Evolutionary conservation across 2,888 invertebrate genomes (phyloP), one percentile per base, ranked within the genome.

Genomic region (Aleiodes alternator): DNA sequence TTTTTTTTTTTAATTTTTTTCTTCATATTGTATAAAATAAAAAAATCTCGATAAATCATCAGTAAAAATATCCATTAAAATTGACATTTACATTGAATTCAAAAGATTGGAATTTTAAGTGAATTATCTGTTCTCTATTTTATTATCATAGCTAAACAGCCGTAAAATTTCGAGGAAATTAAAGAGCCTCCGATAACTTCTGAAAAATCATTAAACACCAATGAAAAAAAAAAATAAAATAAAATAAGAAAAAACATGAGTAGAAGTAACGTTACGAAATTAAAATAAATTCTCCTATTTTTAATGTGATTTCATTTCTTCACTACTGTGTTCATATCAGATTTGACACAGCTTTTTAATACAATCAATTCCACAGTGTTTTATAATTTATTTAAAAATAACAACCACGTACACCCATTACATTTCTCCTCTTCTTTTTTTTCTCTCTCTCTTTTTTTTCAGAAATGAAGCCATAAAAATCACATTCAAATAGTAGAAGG

Each of bases 281-380:
- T 56, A 56, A 59, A 71, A 69, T 69, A 57, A 59, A 55, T 51
- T 72, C 51, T 48, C 11, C 12, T 75, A 66, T 61, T 50, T 71
- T 71, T n/a, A 1, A 59, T 31, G 34, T 73, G 16, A 43, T 61
- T 55, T 38, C 48, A 55, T 70, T 11, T 11, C 34, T 43, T 55
- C 59, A 53, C 51, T 55, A 69, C 75, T 53, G 69, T 23, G 23
- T 55, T 73, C 12, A 68, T 59, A 79, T 77, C 79, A 72, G 68
- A 78, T 76, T 43, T 79, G 70, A 59, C 64, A 75, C 59, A 38
- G 34, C 23, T 59, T 38, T 31, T 38, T 31, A 43, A 57, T 56
- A 72, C 74, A 70, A 51, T 70, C 69, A 71, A n/a, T 55, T 69
- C 75, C 75, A 72, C 69, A 53, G 72, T 72, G 72, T 72, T 79